A percentile compares a stretch with the other conserved stretches of the same genome.
Conservation (phyloP, 2,797 vertebrate species). For the Betta splendens region DNA sequence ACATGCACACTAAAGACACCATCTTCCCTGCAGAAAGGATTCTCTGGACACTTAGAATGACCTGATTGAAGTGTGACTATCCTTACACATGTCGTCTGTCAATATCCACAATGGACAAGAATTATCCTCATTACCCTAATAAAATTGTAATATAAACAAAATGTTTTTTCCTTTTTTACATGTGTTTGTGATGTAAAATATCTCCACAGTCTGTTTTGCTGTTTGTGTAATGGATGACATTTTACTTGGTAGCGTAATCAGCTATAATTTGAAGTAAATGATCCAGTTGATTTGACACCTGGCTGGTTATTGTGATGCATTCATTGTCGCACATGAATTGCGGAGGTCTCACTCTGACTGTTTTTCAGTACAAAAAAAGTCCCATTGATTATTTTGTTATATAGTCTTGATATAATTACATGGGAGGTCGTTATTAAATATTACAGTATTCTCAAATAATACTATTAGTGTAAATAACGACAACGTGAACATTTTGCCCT, state of each 20-base stretch:
- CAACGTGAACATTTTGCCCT: too few relatives aligned
- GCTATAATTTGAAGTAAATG: not conserved
- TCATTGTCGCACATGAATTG: not conserved
- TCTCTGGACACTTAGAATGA: not conserved
- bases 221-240: too few relatives aligned
- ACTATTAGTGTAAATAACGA: too few relatives aligned
- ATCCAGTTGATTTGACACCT: not conserved
- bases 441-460: too few relatives aligned
- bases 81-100: not conserved
- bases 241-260: too few relatives aligned
- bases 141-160: slow-evolving; percentile 48
- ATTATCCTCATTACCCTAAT: slow-evolving; percentile 45
- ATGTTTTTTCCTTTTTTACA: slow-evolving; percentile 9
- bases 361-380: not conserved
- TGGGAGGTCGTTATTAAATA: too few relatives aligned
- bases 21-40: not conserved
- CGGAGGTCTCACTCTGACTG: slow-evolving; percentile 13
- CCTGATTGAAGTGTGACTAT: slow-evolving; percentile 15
- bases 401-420: too few relatives aligned
- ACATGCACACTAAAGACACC: slow-evolving; percentile 31
- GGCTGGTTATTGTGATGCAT: not conserved
- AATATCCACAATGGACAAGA: not conserved
- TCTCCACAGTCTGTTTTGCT: too few relatives aligned
- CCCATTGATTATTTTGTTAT: too few relatives aligned
- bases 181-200: not conserved